phyloP scores from a whole-genome alignment of 2,113 vertebrate genomes.

The Hippolais icterina region DNA sequence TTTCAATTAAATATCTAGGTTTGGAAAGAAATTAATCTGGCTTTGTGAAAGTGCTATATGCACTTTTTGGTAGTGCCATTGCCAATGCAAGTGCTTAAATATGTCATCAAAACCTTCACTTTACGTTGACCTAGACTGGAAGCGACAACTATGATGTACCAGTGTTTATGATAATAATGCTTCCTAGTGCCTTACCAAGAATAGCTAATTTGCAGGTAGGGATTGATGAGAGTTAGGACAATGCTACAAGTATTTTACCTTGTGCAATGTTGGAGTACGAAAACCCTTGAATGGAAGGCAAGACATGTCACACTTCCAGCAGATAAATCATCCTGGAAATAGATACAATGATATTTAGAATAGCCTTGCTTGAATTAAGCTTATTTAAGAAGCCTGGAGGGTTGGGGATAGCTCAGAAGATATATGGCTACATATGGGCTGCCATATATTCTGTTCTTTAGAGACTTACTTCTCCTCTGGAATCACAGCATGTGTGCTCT shows the following conservation, averaged over 20 bases:
- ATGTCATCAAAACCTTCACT: background rate
- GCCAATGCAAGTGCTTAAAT: background rate
- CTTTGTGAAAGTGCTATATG: background rate
- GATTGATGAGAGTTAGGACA: background rate
- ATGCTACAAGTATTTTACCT: background rate
- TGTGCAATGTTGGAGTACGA: background rate
- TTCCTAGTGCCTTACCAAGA: background rate
- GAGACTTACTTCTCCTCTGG: background rate
- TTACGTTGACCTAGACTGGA: background rate
- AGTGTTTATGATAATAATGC: background rate
- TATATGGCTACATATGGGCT: background rate
- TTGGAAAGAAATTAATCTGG: background rate
- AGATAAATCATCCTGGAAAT: background rate
- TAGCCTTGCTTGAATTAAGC: background rate
- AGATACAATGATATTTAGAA: slow-evolving; percentile 2
- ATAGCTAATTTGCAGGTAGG: background rate
- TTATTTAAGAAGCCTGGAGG: background rate
- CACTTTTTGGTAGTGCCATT: background rate
- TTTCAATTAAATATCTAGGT: background rate
- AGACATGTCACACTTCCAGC: background rate
- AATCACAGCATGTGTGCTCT: background rate
- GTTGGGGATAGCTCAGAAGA: background rate
- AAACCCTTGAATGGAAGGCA: background rate
- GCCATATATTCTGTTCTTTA: background rate
- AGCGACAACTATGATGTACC: background rate